Evolutionary conservation across 2,113 vertebrate species (phyloP).

Genomic region (Cheirogaleus medius): DNA sequence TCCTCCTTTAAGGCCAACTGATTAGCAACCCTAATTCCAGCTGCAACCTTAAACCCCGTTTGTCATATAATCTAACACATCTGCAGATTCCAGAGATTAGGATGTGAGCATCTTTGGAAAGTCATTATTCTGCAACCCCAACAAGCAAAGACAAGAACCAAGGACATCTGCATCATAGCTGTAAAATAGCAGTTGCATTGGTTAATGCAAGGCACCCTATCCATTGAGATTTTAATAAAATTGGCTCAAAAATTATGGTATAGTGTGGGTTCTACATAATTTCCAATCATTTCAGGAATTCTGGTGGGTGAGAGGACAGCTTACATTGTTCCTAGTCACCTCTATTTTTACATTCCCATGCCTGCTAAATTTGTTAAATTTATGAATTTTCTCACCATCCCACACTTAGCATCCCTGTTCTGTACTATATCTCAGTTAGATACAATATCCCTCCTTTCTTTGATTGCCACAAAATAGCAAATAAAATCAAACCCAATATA

Average conservation of each 20-base stretch:
- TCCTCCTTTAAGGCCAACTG: not conserved
- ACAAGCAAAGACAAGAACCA: not conserved
- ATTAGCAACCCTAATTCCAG: not conserved
- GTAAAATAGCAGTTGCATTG: not conserved
- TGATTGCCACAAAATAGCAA: slow-evolving; percentile 3
- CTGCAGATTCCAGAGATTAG: not conserved
- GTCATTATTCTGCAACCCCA: not conserved
- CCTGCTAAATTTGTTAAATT: slow-evolving; percentile 40
- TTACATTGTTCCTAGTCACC: not conserved
- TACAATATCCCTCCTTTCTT: not conserved
- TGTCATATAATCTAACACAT: not conserved
- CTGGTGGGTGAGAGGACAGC: not conserved
- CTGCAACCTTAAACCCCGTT: not conserved
- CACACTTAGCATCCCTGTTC: not conserved
- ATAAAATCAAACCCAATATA: slow-evolving; percentile 18
- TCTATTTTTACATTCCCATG: slow-evolving; percentile 26
- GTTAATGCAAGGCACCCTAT: not conserved
- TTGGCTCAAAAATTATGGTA: not conserved
- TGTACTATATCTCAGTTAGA: not conserved
- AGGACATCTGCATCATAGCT: not conserved
- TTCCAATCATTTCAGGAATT: not conserved
- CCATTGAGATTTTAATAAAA: not conserved
- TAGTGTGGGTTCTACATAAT: not conserved
- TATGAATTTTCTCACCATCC: slow-evolving; percentile 53
- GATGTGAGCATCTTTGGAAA: not conserved